Evolutionary conservation across 2,797 vertebrate genomes (phyloP).

Genomic region (Echeneis naucrates): DNA sequence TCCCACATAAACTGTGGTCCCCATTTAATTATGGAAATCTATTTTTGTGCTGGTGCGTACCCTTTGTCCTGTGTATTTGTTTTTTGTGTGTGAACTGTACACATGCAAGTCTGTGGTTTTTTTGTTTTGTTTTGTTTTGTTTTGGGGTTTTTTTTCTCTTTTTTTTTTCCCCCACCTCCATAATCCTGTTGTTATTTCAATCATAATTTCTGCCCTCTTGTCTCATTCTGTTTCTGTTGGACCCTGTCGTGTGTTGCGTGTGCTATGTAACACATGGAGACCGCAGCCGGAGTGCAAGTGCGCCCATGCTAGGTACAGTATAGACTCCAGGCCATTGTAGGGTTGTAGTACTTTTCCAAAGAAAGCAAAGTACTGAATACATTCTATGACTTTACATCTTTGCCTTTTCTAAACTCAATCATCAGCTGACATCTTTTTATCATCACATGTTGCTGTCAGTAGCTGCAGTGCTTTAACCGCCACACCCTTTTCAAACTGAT

Average conservation of each 20-base stretch:
- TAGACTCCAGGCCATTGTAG: conserved; percentile 76
- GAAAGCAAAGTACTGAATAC: conserved; percentile 48
- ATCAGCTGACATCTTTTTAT: conserved; percentile 39
- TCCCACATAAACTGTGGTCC: conserved; percentile 66
- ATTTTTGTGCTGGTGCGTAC: conserved; percentile 40
- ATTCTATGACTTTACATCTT: conserved; percentile 15
- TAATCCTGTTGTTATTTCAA: conserved; percentile 59
- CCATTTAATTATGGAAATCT: conserved; percentile 69
- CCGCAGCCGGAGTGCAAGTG: conserved; percentile 95
- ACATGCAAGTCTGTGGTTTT: conserved; percentile 44
- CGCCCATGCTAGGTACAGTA: conserved; percentile 96
- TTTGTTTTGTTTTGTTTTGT: too few species aligned
- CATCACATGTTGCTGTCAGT: conserved; percentile 24
- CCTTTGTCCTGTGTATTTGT: conserved; percentile 31
- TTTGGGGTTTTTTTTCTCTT: too few species aligned
- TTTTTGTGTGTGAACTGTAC: not conserved
- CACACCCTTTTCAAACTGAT: conserved; percentile 30
- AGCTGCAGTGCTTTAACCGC: conserved; percentile 53
- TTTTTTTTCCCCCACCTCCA: conserved; percentile 42
- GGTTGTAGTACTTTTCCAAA: conserved; percentile 67
- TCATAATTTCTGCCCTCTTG: conserved; percentile 82
- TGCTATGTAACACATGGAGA: conserved; percentile 92
- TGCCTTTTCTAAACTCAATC: conserved; percentile 41
- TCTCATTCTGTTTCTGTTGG: conserved; percentile 86
- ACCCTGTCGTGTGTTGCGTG: conserved; percentile 86